phyloP scores from a whole-genome alignment of 2,113 vertebrate genomes.

The Poecilia latipinna region DNA sequence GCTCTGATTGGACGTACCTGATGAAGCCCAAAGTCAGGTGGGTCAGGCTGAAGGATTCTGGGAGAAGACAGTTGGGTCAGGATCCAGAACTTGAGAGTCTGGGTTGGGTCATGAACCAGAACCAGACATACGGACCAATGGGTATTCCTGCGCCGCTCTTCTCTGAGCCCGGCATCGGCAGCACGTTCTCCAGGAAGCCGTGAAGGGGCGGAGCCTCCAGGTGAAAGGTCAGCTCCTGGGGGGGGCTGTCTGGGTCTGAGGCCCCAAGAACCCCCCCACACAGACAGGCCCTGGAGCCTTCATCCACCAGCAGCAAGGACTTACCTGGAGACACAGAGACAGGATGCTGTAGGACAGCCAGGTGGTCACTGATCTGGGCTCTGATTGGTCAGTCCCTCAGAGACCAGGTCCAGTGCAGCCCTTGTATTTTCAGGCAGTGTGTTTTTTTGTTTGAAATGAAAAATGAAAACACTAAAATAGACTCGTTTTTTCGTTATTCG shows the following conservation, averaged over 20 bases:
- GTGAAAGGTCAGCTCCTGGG: constrained; percentile 76
- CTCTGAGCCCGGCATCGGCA: constrained; percentile 73
- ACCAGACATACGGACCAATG: constrained; percentile 59
- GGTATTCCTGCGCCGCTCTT: constrained; percentile 76
- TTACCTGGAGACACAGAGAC: constrained; percentile 46
- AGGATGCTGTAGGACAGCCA: not conserved
- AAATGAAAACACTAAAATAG: no score
- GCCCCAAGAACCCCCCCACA: constrained; percentile 67
- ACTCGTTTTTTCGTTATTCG: no score
- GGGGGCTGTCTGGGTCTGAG: constrained; percentile 72
- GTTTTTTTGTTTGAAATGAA: no score
- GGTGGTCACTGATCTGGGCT: no score
- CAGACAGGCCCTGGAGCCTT: constrained; percentile 63
- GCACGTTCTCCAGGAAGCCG: constrained; percentile 80
- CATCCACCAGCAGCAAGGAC: constrained; percentile 73
- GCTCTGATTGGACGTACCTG: constrained; percentile 73
- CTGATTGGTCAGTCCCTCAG: not conserved
- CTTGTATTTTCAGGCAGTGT: no score
- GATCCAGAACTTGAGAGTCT: not conserved
- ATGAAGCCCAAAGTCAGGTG: constrained; percentile 73
- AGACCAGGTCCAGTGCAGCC: no score
- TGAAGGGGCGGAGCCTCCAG: constrained; percentile 73
- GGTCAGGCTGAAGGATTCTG: constrained; percentile 79
- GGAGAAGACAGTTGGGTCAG: not conserved
- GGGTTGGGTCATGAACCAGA: not conserved